Conservation (phyloP, 2,797 vertebrate species). For the Scolopax bukidnonensis region DNA sequence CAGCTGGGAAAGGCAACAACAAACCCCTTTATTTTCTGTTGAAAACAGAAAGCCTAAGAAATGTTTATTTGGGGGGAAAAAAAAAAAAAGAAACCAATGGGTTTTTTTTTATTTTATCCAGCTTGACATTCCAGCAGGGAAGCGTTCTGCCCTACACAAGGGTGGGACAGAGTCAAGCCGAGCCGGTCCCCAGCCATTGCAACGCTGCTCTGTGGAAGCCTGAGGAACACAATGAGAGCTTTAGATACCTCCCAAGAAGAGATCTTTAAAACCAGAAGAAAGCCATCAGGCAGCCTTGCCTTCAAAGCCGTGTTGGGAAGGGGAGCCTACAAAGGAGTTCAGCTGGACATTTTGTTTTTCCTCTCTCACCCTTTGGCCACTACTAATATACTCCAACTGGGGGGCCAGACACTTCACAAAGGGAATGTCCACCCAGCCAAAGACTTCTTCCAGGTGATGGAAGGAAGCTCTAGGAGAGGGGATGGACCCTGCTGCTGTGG, state of each 20-base stretch:
- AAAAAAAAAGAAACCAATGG: background rate
- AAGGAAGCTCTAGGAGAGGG: background rate
- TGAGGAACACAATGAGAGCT: background rate
- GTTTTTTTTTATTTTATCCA: background rate
- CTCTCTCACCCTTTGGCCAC: background rate
- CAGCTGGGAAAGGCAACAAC: background rate
- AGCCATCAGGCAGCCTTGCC: background rate
- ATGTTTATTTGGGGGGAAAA: background rate
- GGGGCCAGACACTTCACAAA: background rate
- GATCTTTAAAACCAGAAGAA: background rate
- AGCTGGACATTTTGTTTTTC: background rate
- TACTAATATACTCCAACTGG: accelerated
- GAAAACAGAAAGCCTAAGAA: conserved; percentile 14
- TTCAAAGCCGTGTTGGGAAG: background rate
- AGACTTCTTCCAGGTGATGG: background rate
- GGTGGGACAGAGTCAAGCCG: background rate
- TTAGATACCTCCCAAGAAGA: background rate
- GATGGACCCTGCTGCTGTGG: accelerated
- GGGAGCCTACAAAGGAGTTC: background rate
- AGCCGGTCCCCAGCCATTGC: background rate
- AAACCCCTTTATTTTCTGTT: background rate
- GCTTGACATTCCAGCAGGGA: background rate
- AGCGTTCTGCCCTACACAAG: accelerated
- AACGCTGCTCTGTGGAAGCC: background rate
- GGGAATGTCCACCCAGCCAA: background rate